Evolutionary conservation across 2,888 invertebrate species (phyloP).

Genomic region (Lasioglossum zephyrum): DNA sequence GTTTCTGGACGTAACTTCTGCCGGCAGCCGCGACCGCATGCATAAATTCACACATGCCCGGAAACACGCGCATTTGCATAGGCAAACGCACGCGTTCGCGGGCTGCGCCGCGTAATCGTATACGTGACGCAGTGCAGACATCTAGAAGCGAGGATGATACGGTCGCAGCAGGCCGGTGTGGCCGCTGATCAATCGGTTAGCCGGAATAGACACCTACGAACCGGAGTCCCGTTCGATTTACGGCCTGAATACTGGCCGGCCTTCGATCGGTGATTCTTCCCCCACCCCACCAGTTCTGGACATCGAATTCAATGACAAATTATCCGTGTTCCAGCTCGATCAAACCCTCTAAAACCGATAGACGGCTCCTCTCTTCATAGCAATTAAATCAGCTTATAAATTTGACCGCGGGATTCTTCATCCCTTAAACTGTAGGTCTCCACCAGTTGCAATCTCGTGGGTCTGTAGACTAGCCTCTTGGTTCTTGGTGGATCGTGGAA

Average conservation of each 20-base stretch:
- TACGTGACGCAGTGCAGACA: conserved; percentile 59
- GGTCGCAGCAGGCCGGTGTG: conserved; percentile 12
- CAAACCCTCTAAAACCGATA: neutral
- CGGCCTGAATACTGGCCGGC: neutral
- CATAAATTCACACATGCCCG: conserved; percentile 69
- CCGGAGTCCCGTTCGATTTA: conserved; percentile 14
- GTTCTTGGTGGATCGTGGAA: neutral
- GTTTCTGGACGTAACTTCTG: conserved; percentile 65
- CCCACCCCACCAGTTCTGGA: neutral
- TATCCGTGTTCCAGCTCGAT: neutral
- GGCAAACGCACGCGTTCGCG: conserved; percentile 64
- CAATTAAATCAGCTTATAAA: neutral
- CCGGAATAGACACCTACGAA: conserved; percentile 23
- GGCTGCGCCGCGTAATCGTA: conserved; percentile 50
- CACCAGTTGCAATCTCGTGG: neutral
- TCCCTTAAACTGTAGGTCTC: neutral
- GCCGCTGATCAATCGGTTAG: conserved; percentile 44
- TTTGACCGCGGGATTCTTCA: neutral
- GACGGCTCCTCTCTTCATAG: neutral
- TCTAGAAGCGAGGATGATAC: conserved; percentile 53
- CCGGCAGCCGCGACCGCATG: conserved; percentile 59
- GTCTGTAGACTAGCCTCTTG: neutral
- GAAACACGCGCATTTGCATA: conserved; percentile 67
- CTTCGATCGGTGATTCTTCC: neutral
- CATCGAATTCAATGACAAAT: conserved; percentile 3